These are phyloP conservation scores for Lasius fuliginosus DNA, from an alignment of 2,888 invertebrate species.

Conservation along the genomic window DNA sequence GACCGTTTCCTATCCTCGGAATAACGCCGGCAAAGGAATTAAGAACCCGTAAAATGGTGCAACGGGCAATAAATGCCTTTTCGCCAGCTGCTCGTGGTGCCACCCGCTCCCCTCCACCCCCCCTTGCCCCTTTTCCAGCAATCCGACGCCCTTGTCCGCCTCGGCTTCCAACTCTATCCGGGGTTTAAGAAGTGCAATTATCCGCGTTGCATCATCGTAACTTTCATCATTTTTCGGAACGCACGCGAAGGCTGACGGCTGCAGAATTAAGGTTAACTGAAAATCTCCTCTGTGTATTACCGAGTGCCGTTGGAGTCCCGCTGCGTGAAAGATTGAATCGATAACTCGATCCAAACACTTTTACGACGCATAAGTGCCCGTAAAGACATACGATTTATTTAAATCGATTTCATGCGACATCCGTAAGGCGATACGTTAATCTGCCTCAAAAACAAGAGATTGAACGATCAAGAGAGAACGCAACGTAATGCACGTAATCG, in stretches of 20 bases:
- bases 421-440: background rate
- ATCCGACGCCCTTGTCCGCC: conserved; percentile 37
- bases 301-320: conserved; percentile 53
- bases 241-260: conserved; percentile 58
- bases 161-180: conserved; percentile 66
- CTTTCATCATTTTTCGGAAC: conserved; percentile 73
- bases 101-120: conserved; percentile 57
- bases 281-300: conserved; percentile 66
- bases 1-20: conserved; percentile 62
- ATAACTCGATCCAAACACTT: conserved; percentile 50
- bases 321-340: conserved; percentile 51
- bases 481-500: conserved; percentile 7
- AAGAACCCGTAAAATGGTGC: conserved; percentile 83
- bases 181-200: conserved; percentile 77
- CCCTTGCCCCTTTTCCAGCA: conserved; percentile 16
- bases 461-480: background rate
- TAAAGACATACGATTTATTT: conserved; percentile 33
- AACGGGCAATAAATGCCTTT: conserved; percentile 83
- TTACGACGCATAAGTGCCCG: conserved; percentile 33
- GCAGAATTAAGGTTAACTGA: conserved; percentile 59
- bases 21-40: conserved; percentile 76
- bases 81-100: conserved; percentile 80
- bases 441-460: conserved; percentile 2
- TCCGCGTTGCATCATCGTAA: conserved; percentile 75
- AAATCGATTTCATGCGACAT: conserved; percentile 43